Percentiles rank a stretch among this genome's conserved stretches.
Evolutionary conservation across 2,797 vertebrate genomes (phyloP).

Genomic region (Amblyraja radiata): DNA sequence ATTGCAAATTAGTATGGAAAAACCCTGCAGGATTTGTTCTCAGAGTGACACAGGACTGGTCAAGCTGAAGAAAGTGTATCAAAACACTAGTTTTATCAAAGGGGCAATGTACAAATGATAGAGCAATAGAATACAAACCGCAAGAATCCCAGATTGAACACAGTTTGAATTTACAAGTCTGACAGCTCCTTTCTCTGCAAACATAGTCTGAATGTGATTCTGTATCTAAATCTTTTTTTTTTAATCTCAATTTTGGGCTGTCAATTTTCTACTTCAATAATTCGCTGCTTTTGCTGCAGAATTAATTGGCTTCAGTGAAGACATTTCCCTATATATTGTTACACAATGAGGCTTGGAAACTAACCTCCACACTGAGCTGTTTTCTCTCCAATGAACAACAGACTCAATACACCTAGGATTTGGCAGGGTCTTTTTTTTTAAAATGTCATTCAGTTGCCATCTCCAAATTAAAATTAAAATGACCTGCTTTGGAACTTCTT

Average conservation of each 20-base stretch:
- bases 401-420: constrained; percentile 26
- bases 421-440: background rate
- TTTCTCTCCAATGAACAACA: constrained; percentile 2
- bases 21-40: constrained; percentile 61
- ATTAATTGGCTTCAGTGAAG: constrained; percentile 35
- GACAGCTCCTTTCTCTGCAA: constrained; percentile 32
- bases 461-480: constrained; percentile 31
- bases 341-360: background rate
- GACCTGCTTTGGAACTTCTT: constrained; percentile 6
- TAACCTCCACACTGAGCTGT: background rate
- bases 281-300: constrained; percentile 34
- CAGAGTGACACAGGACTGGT: constrained; percentile 44
- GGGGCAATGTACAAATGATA: constrained; percentile 23
- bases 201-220: constrained; percentile 13
- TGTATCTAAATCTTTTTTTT: constrained; percentile 20
- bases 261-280: constrained; percentile 36
- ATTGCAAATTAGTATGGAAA: constrained; percentile 90
- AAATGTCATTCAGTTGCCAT: constrained; percentile 16
- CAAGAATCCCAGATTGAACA: constrained; percentile 20
- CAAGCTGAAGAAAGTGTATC: constrained; percentile 36
- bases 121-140: background rate
- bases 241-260: constrained; percentile 28
- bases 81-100: constrained; percentile 33
- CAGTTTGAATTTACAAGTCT: constrained; percentile 37
- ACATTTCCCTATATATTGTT: constrained; percentile 21